Percentiles rank a stretch among this genome's conserved stretches.
phyloP scores from a whole-genome alignment of 1,140 invertebrate genomes.

The Camponotus vicinus region DNA sequence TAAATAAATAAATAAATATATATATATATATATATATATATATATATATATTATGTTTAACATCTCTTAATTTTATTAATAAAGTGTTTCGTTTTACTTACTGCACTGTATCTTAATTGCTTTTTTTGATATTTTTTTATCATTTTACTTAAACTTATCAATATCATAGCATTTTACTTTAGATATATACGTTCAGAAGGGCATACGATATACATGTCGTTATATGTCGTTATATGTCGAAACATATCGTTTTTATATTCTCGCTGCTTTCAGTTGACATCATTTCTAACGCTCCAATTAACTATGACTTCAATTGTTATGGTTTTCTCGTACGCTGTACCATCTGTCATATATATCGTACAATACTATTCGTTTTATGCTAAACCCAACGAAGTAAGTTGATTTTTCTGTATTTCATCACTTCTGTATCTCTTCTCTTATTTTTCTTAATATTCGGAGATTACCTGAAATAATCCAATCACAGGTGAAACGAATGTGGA shows the following conservation, averaged over 20 bases:
- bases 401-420: background rate
- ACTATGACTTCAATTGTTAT: background rate
- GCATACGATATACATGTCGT: too few relatives aligned
- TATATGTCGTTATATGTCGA: background rate
- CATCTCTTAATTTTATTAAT: too few relatives aligned
- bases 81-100: too few relatives aligned
- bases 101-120: too few relatives aligned
- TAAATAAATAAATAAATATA: too few relatives aligned
- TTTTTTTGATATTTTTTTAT: too few relatives aligned
- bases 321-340: background rate
- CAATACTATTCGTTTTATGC: slow-evolving; percentile 18
- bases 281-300: background rate
- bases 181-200: too few relatives aligned
- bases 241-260: background rate
- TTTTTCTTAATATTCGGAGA: background rate
- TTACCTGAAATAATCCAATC: slow-evolving; percentile 4
- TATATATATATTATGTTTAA: too few relatives aligned
- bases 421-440: background rate
- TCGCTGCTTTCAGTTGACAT: slow-evolving; percentile 26
- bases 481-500: slow-evolving; percentile 15
- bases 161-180: too few relatives aligned
- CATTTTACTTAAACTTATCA: too few relatives aligned
- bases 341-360: background rate
- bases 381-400: slow-evolving; percentile 15
- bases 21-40: too few relatives aligned